Percentiles rank a stretch among this genome's conserved stretches.
phyloP scores from a whole-genome alignment of 2,113 vertebrate species.

The Festucalex cinctus region DNA sequence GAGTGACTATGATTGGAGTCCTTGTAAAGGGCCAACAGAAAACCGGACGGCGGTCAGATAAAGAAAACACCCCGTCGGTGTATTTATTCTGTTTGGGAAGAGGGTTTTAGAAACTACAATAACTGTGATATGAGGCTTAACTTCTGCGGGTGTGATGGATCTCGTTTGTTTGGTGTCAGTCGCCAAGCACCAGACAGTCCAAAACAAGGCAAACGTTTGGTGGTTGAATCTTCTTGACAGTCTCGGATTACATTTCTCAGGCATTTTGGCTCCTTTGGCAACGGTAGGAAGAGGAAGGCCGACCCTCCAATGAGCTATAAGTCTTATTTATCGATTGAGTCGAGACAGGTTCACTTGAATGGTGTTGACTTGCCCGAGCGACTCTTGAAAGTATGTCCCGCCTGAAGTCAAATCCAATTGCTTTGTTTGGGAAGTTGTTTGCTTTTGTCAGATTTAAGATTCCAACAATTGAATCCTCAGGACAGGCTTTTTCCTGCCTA shows the following conservation, averaged over 20 bases:
- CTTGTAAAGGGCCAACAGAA: constrained; percentile 48
- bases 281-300: background rate
- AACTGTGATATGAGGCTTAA: constrained; percentile 23
- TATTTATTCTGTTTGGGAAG: constrained; percentile 42
- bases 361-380: constrained; percentile 27
- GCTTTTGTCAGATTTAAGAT: constrained; percentile 12
- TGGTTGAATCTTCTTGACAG: too few relatives aligned
- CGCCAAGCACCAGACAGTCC: background rate
- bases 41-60: constrained; percentile 52
- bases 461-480: constrained; percentile 1
- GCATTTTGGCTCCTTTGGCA: too few relatives aligned
- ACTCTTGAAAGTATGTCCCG: constrained; percentile 28
- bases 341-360: constrained; percentile 28
- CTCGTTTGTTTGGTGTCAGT: background rate
- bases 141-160: background rate
- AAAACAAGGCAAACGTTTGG: too few relatives aligned
- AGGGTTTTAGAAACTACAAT: constrained; percentile 20
- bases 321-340: constrained; percentile 36
- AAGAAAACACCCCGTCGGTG: constrained; percentile 42
- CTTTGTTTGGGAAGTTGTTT: constrained; percentile 19
- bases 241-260: background rate
- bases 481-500: background rate
- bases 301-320: background rate
- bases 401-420: constrained; percentile 44
- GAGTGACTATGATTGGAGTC: constrained; percentile 61